Conservation (phyloP, 2,113 vertebrate species). For the Sphaerodactylus townsendi region DNA sequence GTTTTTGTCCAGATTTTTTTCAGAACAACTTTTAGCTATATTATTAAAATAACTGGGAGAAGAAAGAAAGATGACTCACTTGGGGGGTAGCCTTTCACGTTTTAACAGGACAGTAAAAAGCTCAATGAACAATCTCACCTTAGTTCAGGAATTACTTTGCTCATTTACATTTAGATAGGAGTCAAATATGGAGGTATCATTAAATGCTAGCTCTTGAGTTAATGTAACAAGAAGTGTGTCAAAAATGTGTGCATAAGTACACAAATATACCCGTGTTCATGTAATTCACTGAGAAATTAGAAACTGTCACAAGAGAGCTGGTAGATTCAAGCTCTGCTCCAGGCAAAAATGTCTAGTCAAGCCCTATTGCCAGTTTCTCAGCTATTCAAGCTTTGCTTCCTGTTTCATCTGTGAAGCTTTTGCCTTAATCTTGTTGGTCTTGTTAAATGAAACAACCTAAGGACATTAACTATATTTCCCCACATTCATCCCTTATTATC, state of each 20-base stretch:
- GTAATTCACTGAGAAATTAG: not conserved
- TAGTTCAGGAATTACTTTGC: constrained; percentile 18
- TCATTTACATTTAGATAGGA: constrained; percentile 40
- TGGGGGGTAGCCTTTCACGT: not conserved
- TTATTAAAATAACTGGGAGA: too few species aligned
- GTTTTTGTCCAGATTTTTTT: too few species aligned
- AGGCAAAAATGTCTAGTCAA: too few species aligned
- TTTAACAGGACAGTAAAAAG: constrained; percentile 16
- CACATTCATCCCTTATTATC: too few species aligned
- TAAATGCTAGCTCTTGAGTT: not conserved
- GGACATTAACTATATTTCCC: too few species aligned
- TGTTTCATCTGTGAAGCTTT: too few species aligned
- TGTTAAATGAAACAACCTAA: too few species aligned
- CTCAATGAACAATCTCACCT: not conserved
- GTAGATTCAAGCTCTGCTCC: not conserved
- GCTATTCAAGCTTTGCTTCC: not conserved
- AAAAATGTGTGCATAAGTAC: constrained; percentile 17
- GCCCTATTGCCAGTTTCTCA: too few species aligned
- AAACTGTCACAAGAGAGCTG: too few species aligned
- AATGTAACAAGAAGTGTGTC: constrained; percentile 16
- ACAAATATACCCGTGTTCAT: not conserved
- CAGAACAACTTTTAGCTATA: too few species aligned
- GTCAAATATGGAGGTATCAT: not conserved
- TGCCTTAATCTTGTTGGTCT: too few species aligned
- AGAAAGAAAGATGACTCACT: too few species aligned